A percentile compares a stretch with the other conserved stretches of the same genome.
These are phyloP conservation scores for Clostera curtula DNA, from an alignment of 2,888 invertebrate genomes.

Conservation along the genomic window DNA sequence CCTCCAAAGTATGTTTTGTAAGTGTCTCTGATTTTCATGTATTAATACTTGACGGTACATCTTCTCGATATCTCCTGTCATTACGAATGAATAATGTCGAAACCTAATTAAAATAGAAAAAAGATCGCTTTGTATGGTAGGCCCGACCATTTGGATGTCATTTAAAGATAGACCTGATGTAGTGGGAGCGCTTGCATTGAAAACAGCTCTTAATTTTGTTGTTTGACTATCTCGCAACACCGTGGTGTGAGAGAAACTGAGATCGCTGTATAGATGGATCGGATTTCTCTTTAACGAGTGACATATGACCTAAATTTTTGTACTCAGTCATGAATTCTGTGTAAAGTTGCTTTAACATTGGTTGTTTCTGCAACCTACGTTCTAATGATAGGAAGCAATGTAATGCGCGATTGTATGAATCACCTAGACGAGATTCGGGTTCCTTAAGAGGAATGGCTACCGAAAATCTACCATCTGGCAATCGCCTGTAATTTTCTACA, in stretches of 20 bases:
- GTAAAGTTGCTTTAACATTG: slow-evolving; percentile 3
- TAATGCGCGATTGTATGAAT: neutral
- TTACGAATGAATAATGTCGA: slow-evolving; percentile 3
- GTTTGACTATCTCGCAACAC: neutral
- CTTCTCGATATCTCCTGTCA: slow-evolving; percentile 3
- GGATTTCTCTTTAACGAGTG: neutral
- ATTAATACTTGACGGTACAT: slow-evolving; percentile 2
- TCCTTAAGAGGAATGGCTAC: slow-evolving; percentile 6
- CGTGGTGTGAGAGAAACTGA: neutral
- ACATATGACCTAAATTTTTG: slow-evolving; percentile 1
- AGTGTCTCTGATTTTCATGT: slow-evolving; percentile 4
- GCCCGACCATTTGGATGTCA: slow-evolving; percentile 2
- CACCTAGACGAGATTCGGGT: slow-evolving; percentile 1
- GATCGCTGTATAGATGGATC: neutral
- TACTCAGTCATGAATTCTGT: slow-evolving; percentile 5
- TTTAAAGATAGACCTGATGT: neutral
- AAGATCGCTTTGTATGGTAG: slow-evolving; percentile 4
- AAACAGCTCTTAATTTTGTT: neutral
- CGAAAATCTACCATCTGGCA: slow-evolving; percentile 4
- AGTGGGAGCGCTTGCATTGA: neutral
- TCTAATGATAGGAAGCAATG: neutral
- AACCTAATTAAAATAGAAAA: slow-evolving; percentile 3
- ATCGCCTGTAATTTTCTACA: slow-evolving; percentile 1
- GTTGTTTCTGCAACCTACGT: neutral
- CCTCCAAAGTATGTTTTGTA: slow-evolving; percentile 4